Base-by-base conservation (phyloP, 23 tunicate genomes). In the Styela plicata region DNA sequence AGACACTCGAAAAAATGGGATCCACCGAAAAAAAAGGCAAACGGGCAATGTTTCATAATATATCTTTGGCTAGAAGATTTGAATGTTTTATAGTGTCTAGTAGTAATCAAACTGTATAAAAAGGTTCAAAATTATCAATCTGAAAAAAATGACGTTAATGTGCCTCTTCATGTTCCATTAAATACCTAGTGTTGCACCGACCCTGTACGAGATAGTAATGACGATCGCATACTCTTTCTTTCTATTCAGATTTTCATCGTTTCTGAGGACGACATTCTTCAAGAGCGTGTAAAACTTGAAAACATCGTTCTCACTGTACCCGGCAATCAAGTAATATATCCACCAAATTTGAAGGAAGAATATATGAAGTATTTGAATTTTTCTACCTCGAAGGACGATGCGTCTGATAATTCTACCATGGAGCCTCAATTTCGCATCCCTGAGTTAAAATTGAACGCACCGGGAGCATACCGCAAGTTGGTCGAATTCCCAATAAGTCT, bases 301-400 rank as follows among this genome's bases (percentile, higher is more conserved):
- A 89, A 90, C 68, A 83, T 90, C 31, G 89, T 90, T 0, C 36
- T 90, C 30, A 89, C 96, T 23, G 69, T 77, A 64, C 96, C 96
- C 20, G 96, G 96, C 74, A 85, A 74, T 84, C 77, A 63, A 32
- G 78, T 85, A 18, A 30, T n/a, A 5, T 75, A 65, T 34, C 89
- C 96, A 34, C 89, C 89, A 0, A 74, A 74, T 32, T 0, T 90
- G 84, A 64, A 75, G 31, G 63, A 74, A 22, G 65, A 57, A 24
- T 90, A 90, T 68, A 26, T 53, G 64, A 35, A 76, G 2, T 30
- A 63, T 24, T 73, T 88, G 61, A 1, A 53, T 27, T 83, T 82
- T 31, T 76, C 68, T 0, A 30, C 71, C 2, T 1, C 63, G 17
- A 27, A 32, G 22, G 82, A 31, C 28, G 78, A 52, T 19, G 27